Evolutionary conservation across 2,888 invertebrate species (phyloP), one percentile per base, ranked within the genome.

Genomic region (Drosophila siamana): DNA sequence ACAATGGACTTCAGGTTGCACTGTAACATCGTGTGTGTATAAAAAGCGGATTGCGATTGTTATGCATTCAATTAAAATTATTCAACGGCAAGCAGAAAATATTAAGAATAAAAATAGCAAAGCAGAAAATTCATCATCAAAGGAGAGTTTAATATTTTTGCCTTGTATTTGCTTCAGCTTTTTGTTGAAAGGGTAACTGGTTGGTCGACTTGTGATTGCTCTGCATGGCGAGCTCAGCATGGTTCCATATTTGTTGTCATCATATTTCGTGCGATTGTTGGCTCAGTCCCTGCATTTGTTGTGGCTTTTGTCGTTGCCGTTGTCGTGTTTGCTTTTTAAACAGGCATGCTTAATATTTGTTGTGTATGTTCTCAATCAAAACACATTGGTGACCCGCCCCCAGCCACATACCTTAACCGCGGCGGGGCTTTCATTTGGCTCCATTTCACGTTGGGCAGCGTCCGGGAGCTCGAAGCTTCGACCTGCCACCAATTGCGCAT

Each of bases 341-440:
- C 64, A 61, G 56, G 50, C 51, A 57, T 82, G 72, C 68, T 72
- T 77, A 77, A 80, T 84, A 81, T 80, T 78, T 80, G 63, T 64
- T 80, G 63, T 64, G 28, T 52, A 66, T 62, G 80, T 62, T 65
- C 67, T 59, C 54, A 52, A 57, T 54, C 66, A 52, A 55, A 60
- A 28, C 41, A 43, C 24, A 44, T 26, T 26, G 6, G 22, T 16
- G n/a, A 11, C 2, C 2, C 13, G 1, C 4, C 15, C 2, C 6
- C 36, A n/a, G 36, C 24, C 30, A 4, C 30, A 11, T n/a, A n/a
- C 33, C 33, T n/a, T 3, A 4, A 4, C 33, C 33, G n/a, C 33
- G 9, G 9, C 9, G 9, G 9, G 28, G 9, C 9, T 28, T 28
- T 9, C 9, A 38, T 24, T 22, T 38, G 19, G 13, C 15, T 48